Evolutionary conservation across 2,113 vertebrate species (phyloP), one percentile per base, ranked within the genome.

Genomic region (Machaerirhynchus nigripectus): DNA sequence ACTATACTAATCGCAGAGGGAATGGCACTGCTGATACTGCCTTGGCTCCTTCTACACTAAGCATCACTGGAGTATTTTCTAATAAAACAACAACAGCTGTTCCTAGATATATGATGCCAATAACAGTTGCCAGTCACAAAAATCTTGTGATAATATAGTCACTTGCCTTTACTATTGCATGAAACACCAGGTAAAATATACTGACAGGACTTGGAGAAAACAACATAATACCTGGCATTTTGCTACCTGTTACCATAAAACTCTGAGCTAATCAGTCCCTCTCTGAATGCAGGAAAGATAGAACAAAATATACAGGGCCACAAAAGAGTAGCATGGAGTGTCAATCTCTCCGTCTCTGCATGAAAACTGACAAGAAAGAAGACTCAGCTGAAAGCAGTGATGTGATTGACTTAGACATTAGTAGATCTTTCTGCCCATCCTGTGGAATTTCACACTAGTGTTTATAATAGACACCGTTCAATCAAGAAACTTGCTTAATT

Each of bases 51-150:
- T 95, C 20, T 90, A 57, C 40, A 35, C 33, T 64, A 79, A 87
- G 69, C 81, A 89, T 95, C 93, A 93, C 88, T 94, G 80, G 83
- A 92, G 88, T 87, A 82, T 95, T 96, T 95, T 95, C 88, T 96
- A 96, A 96, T 95, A 95, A 96, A 96, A 95, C 92, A 97, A 93
- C 88, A 96, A 89, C 96, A 97, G 80, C 90, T 97, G 96, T 97
- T 97, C 79, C 92, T 96, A 78, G 83, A 92, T 94, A 84, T 46
- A 90, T 82, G 77, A 90, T 94, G 96, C 96, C 96, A 97, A 17
- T 91, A 96, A 92, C 40, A 73, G 88, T 94, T 96, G 88, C 88
- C 92, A 96, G 78, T 96, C 93, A 87, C 42, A 76, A 71, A 91
- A 93, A 90, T 82, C 81, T 89, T 92, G 65, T 61, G 69, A 89